Evolutionary conservation across 2,797 vertebrate species (phyloP).

Genomic region (Sphaeramia orbicularis): DNA sequence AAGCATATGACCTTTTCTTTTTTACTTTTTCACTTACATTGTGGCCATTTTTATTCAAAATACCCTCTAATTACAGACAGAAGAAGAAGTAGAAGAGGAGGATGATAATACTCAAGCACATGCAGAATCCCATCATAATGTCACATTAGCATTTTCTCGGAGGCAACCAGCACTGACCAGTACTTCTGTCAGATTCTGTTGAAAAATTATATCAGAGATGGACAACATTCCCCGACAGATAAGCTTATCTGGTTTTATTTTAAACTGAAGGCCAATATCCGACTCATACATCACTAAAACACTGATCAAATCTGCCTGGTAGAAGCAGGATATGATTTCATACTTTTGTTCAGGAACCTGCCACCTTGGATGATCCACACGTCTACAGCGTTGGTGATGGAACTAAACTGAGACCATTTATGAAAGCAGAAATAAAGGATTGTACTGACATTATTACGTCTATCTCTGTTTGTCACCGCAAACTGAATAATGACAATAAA

Average conservation of each 20-base stretch:
- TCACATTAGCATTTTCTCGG: conserved; percentile 54
- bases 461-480: no score
- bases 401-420: no score
- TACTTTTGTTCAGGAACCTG: not conserved
- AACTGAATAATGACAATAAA: no score
- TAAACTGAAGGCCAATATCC: conserved; percentile 12
- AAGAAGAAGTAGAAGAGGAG: not conserved
- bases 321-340: conserved; percentile 13
- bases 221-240: conserved; percentile 21
- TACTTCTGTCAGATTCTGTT: conserved; percentile 33
- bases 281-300: conserved; percentile 19
- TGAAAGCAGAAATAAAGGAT: no score
- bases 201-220: conserved; percentile 35
- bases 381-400: not conserved
- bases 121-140: conserved; percentile 39
- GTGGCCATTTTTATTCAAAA: no score
- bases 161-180: conserved; percentile 34
- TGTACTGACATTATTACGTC: no score
- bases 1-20: no score
- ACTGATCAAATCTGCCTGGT: not conserved
- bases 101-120: not conserved
- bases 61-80: not conserved
- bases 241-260: conserved; percentile 30
- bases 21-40: no score
- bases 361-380: not conserved